Conservation (phyloP, 2,113 vertebrate species). For the Marmota flaviventris region DNA sequence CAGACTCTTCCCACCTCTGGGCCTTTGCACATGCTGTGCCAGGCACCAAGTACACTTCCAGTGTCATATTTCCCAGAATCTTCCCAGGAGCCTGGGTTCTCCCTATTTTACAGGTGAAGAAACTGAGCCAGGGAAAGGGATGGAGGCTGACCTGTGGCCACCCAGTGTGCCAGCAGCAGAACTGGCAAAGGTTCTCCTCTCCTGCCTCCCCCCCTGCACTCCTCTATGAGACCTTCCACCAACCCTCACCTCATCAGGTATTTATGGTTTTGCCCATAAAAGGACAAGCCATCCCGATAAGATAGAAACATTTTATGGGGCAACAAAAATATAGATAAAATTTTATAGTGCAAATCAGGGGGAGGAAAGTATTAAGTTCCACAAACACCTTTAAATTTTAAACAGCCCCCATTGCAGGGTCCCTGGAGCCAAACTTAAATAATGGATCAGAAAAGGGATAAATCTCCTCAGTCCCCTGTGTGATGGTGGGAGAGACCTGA, state of each 20-base stretch:
- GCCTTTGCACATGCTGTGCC: background rate
- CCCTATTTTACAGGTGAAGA: background rate
- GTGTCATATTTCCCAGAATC: background rate
- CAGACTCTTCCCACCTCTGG: background rate
- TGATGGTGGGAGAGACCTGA: conserved; percentile 73
- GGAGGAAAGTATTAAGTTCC: conserved; percentile 85
- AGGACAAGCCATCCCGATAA: conserved; percentile 82
- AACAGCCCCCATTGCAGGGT: conserved; percentile 85
- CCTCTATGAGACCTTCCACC: conserved; percentile 61
- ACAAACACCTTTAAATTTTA: conserved; percentile 89
- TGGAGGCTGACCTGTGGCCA: background rate
- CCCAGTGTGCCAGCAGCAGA: background rate
- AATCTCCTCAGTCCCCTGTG: conserved; percentile 80
- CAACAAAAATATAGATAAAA: conserved; percentile 86
- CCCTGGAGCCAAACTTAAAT: conserved; percentile 86
- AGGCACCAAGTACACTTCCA: background rate
- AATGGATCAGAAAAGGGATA: conserved; percentile 86
- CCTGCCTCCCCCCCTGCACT: background rate
- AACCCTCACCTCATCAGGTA: conserved; percentile 77
- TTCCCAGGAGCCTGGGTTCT: background rate
- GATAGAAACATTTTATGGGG: conserved; percentile 86
- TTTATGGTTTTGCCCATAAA: conserved; percentile 83
- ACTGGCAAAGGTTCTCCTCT: background rate
- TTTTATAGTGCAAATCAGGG: conserved; percentile 88
- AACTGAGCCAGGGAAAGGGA: background rate